Percentiles rank a stretch among this genome's conserved stretches.
Conservation (phyloP, 1,140 invertebrate species). For the Neoseiulus cucumeris region DNA sequence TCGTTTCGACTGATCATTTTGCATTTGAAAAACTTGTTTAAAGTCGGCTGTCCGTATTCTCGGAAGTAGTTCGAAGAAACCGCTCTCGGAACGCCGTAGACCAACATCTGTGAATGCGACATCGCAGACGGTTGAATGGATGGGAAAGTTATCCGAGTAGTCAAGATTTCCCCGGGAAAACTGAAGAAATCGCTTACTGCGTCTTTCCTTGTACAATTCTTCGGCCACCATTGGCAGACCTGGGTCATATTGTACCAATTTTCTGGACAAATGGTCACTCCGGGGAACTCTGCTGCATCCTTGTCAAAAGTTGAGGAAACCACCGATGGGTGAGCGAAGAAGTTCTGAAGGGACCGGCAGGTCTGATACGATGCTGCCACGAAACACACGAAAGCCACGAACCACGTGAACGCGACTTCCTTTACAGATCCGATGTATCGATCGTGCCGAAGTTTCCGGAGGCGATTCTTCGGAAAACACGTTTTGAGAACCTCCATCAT, state of each 20-base stretch:
- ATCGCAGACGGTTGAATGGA: neutral
- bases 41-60: neutral
- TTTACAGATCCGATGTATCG: no score
- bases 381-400: no score
- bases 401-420: no score
- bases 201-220: neutral
- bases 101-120: neutral
- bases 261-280: neutral
- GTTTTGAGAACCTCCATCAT: no score
- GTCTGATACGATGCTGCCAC: no score
- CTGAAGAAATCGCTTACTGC: no score
- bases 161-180: no score
- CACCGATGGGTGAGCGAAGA: neutral
- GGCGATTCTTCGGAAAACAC: no score
- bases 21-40: neutral
- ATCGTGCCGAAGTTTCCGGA: no score
- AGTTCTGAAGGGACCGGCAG: no score
- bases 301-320: neutral
- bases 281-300: neutral
- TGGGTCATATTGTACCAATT: conserved; percentile 4
- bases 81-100: neutral
- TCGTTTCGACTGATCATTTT: neutral
- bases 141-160: no score
- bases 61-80: neutral
- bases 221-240: neutral